phyloP scores from a whole-genome alignment of 2,797 vertebrate species.

The Pseudopleuronectes americanus region DNA sequence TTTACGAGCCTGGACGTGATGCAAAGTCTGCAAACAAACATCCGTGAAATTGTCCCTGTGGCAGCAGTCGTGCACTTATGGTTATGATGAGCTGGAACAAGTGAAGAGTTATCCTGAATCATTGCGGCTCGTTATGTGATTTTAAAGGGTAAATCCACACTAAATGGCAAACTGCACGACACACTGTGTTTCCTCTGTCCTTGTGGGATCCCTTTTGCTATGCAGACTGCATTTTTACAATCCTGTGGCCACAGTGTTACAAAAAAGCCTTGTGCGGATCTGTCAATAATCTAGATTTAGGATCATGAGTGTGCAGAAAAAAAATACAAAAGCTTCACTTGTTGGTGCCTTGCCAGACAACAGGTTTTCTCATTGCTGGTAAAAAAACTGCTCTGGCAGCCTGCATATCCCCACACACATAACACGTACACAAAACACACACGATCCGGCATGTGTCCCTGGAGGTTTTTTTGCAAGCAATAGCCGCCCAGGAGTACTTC shows the following conservation, averaged over 20 bases:
- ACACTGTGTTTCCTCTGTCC: not conserved
- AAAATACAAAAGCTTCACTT: constrained; percentile 13
- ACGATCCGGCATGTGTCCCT: constrained; percentile 39
- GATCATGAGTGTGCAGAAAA: constrained; percentile 5
- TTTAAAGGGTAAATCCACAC: not conserved
- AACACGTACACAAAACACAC: constrained; percentile 36
- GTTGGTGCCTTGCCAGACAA: constrained; percentile 42
- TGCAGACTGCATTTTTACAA: not conserved
- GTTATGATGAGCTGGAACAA: too few species aligned
- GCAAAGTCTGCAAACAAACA: too few species aligned
- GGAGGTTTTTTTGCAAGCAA: constrained; percentile 63
- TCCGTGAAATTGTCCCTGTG: too few species aligned
- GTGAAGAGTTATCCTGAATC: too few species aligned
- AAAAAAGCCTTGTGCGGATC: not conserved
- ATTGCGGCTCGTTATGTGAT: too few species aligned
- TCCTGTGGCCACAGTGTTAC: too few species aligned
- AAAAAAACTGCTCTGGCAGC: constrained; percentile 48
- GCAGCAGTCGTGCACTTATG: too few species aligned
- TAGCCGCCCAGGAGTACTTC: constrained; percentile 61
- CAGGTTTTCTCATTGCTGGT: constrained; percentile 54
- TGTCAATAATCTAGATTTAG: constrained; percentile 1
- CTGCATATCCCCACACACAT: constrained; percentile 35
- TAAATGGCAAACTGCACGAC: not conserved
- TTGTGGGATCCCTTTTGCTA: not conserved
- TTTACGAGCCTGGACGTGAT: too few species aligned